phyloP scores from a whole-genome alignment of 1,140 invertebrate genomes.

The Zaprionus kolodkinae region DNA sequence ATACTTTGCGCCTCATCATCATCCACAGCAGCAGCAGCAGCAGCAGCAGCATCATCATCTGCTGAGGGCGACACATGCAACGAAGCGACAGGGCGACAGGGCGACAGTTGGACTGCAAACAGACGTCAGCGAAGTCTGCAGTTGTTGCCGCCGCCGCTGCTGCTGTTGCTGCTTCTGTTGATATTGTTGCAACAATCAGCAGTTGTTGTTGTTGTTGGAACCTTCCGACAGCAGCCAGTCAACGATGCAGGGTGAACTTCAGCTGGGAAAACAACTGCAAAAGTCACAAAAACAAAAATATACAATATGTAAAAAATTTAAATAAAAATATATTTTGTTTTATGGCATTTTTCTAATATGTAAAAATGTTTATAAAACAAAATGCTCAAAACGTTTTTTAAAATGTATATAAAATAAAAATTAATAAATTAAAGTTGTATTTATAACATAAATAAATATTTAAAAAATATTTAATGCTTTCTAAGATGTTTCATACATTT shows the following conservation, averaged over 20 bases:
- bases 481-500: no score
- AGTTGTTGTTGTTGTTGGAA: constrained; percentile 47
- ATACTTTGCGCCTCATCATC: constrained; percentile 75
- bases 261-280: neutral
- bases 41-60: neutral
- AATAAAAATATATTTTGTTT: neutral
- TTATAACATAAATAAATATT: no score
- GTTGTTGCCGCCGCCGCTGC: constrained; percentile 35
- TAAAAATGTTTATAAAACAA: no score
- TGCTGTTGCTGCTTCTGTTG: constrained; percentile 48
- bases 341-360: no score
- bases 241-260: constrained; percentile 14
- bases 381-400: no score
- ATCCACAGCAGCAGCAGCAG: constrained; percentile 17
- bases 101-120: constrained; percentile 64
- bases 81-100: constrained; percentile 4
- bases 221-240: constrained; percentile 33
- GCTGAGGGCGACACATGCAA: constrained; percentile 76
- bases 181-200: constrained; percentile 75
- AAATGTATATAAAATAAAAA: neutral
- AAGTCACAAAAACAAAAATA: neutral
- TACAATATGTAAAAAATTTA: neutral
- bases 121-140: constrained; percentile 43
- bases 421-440: no score
- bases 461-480: no score